These are phyloP conservation scores for Spodoptera frugiperda DNA, from an alignment of 1,140 invertebrate species.

Conservation along the genomic window DNA sequence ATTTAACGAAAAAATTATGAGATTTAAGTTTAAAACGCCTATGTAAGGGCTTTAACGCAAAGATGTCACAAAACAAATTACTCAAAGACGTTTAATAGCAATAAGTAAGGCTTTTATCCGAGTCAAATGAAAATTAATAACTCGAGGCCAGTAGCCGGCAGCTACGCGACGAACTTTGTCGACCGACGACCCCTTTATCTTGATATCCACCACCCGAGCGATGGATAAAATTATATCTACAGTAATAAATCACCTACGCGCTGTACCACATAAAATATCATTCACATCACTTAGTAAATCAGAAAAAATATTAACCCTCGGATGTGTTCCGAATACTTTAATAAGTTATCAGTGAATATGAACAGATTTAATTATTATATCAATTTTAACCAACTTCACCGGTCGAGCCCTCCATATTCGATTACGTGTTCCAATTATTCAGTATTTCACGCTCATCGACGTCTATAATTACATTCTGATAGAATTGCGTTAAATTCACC, in stretches of 20 bases:
- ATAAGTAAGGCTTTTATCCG: slow-evolving; percentile 60
- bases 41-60: slow-evolving; percentile 9
- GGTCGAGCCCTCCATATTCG: slow-evolving; percentile 60
- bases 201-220: slow-evolving; percentile 53
- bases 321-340: not conserved
- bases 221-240: slow-evolving; percentile 32
- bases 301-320: too few relatives aligned
- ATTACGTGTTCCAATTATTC: slow-evolving; percentile 82
- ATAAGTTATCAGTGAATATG: slow-evolving; percentile 25
- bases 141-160: slow-evolving; percentile 53
- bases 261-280: slow-evolving; percentile 21
- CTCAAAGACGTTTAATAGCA: slow-evolving; percentile 48
- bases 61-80: slow-evolving; percentile 47
- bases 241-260: slow-evolving; percentile 35
- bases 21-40: not conserved
- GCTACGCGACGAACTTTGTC: slow-evolving; percentile 55
- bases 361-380: slow-evolving; percentile 50
- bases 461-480: slow-evolving; percentile 83
- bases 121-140: slow-evolving; percentile 75
- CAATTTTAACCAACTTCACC: slow-evolving; percentile 44
- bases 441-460: slow-evolving; percentile 81
- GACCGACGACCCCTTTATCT: slow-evolving; percentile 62
- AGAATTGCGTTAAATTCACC: slow-evolving; percentile 81
- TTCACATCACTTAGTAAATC: not conserved
- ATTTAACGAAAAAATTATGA: not conserved